These are phyloP conservation scores for Pelobates fuscus DNA, from an alignment of 2,113 vertebrate species.

Conservation along the genomic window DNA sequence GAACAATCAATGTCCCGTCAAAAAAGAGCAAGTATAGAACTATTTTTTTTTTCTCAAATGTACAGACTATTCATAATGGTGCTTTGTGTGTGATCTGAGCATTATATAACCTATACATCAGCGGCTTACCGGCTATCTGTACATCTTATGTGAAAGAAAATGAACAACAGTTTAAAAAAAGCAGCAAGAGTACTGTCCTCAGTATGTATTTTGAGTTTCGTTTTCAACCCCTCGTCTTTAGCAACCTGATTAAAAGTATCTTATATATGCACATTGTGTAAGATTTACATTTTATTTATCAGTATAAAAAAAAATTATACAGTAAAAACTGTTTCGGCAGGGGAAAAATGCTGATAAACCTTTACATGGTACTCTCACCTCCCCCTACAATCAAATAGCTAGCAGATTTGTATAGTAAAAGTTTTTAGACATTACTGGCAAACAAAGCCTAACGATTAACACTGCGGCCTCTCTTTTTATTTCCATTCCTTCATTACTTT, in stretches of 20 bases:
- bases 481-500: slow-evolving; percentile 28
- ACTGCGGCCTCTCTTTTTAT: slow-evolving; percentile 21
- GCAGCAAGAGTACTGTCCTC: slow-evolving; percentile 83
- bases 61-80: slow-evolving; percentile 65
- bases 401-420: slow-evolving; percentile 62
- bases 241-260: slow-evolving; percentile 77
- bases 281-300: slow-evolving; percentile 66
- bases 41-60: slow-evolving; percentile 64
- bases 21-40: slow-evolving; percentile 54
- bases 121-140: slow-evolving; percentile 64
- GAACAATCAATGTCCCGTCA: slow-evolving; percentile 56
- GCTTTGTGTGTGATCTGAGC: slow-evolving; percentile 64
- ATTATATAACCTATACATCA: slow-evolving; percentile 65
- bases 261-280: slow-evolving; percentile 66
- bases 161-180: slow-evolving; percentile 82
- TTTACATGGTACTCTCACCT: slow-evolving; percentile 23
- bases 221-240: slow-evolving; percentile 66
- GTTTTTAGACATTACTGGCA: slow-evolving; percentile 34
- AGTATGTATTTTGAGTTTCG: slow-evolving; percentile 68
- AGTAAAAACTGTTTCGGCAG: slow-evolving; percentile 47
- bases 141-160: slow-evolving; percentile 74
- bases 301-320: slow-evolving; percentile 48
- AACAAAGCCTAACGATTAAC: slow-evolving; percentile 14
- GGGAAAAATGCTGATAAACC: slow-evolving; percentile 40
- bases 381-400: slow-evolving; percentile 46